phyloP scores from a whole-genome alignment of 2,113 vertebrate genomes.

The Chionomys nivalis region DNA sequence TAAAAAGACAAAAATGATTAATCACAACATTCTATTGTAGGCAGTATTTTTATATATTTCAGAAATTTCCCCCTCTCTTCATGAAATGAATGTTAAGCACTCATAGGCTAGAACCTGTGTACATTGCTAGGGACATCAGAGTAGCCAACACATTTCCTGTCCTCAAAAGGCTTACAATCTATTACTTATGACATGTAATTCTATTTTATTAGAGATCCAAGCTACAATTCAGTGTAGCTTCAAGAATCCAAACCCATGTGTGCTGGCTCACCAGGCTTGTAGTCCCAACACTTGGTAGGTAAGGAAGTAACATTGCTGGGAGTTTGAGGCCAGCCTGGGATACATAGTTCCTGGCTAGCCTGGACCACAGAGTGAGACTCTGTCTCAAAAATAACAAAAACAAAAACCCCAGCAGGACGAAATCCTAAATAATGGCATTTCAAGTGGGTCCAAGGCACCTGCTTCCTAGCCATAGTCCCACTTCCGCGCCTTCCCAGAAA shows the following conservation, averaged over 20 bases:
- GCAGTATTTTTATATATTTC: conserved; percentile 37
- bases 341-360: neutral
- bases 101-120: neutral
- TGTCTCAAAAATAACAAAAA: neutral
- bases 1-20: conserved; percentile 21
- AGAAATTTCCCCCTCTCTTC: neutral
- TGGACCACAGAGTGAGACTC: neutral
- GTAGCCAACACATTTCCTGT: neutral
- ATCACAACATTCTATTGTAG: conserved; percentile 37
- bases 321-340: neutral
- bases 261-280: neutral
- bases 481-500: neutral
- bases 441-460: neutral
- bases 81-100: conserved; percentile 15
- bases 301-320: neutral
- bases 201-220: neutral
- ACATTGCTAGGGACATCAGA: neutral
- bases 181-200: conserved; percentile 18
- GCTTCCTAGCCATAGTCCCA: neutral
- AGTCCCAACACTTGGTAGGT: neutral
- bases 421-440: neutral
- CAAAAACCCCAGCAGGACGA: neutral
- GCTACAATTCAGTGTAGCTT: conserved; percentile 4
- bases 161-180: conserved; percentile 42
- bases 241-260: neutral